These are phyloP conservation scores for Limnothrissa miodon DNA, from an alignment of 2,113 vertebrate genomes.

Conservation along the genomic window DNA sequence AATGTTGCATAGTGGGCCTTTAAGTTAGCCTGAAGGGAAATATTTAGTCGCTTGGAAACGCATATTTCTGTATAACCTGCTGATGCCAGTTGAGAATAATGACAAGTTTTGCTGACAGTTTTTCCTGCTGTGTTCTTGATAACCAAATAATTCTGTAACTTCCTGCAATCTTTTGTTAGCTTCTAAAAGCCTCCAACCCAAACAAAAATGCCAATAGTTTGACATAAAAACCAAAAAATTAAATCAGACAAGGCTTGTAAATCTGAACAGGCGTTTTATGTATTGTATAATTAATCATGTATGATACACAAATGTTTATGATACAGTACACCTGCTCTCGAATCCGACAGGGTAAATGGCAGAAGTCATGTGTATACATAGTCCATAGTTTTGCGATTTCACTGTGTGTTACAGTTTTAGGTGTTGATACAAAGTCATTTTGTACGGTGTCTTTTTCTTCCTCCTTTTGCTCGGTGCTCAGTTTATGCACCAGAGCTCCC, in stretches of 20 bases:
- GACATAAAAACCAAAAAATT: neutral
- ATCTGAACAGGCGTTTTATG: neutral
- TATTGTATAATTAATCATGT: neutral
- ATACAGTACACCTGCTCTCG: neutral
- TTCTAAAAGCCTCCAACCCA: neutral
- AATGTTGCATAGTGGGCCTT: too few species aligned
- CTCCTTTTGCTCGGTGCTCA: neutral
- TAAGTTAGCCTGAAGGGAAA: too few species aligned
- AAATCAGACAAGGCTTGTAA: neutral
- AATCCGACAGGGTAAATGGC: neutral
- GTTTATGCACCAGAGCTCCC: neutral
- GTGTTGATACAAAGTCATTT: neutral
- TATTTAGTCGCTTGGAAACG: too few species aligned
- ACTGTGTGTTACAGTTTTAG: neutral
- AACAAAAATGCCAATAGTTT: too few species aligned
- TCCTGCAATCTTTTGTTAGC: neutral
- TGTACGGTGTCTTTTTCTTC: neutral
- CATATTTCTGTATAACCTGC: too few species aligned
- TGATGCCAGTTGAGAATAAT: too few species aligned
- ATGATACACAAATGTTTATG: constrained; percentile 10
- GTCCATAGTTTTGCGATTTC: neutral
- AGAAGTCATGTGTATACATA: neutral
- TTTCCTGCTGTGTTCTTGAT: too few species aligned
- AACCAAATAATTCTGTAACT: neutral
- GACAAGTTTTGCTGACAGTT: too few species aligned